Base-by-base conservation (phyloP, 2,113 vertebrate species). In the Xiphophorus hellerii region DNA sequence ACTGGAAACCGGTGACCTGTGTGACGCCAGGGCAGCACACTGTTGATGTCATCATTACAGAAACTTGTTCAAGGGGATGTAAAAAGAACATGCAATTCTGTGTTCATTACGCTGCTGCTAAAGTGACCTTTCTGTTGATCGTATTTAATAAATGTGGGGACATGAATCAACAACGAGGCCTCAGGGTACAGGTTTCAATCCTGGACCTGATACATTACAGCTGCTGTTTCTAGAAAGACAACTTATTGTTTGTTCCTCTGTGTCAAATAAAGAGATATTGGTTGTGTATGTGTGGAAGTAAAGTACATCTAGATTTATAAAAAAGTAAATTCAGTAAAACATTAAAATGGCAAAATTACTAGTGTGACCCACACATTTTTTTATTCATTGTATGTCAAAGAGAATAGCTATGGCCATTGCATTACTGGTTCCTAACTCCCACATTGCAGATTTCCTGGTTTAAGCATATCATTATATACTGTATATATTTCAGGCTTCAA, bases 371-470 rank as follows among this genome's bases (percentile, higher is more conserved):
- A 48, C 17, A 14, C 25, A 25, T 42, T 69, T 72, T 76, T 66
- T 35, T 35, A 78, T 85, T 85, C 33, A 82, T 85, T 81, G 72
- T 42, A 60, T 5, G 73, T 20, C 33, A 71, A 28, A 78, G 14
- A 37, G 70, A 82, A 81, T 62, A 25, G 13, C 1, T 54, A 69
- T 63, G 44, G 15, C 0, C 6, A 20, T 54, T 62, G 14, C 64
- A 29, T 54, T 67, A 13, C 83, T 73, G 70, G 22, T 37, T 76
- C 31, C 60, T 76, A 67, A 83, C 84, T 87, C 83, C 69, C 83
- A 87, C 80, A 74, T 65, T 71, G 33, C 20, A 65, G 70, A 77
- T 81, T 76, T 74, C 44, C 44, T 73, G 51, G 44, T 15, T 77
- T 64, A 73, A 31, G 27, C 35, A 58, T 79, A 28, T 77, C 72